Evolutionary conservation across 2,888 invertebrate genomes (phyloP).

Genomic region (Phaedon cochleariae): DNA sequence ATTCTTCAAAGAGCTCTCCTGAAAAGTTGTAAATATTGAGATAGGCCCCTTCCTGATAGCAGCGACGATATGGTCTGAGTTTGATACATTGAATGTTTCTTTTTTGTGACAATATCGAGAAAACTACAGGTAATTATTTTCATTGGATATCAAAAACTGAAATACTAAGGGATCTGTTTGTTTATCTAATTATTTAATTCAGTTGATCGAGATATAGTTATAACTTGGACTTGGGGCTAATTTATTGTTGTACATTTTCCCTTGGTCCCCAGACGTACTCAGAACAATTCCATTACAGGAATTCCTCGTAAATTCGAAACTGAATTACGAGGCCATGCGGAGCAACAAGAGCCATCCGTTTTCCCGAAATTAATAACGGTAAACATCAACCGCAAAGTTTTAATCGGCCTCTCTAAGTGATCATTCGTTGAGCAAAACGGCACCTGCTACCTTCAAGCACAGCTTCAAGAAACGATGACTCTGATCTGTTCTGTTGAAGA

Average conservation of each 20-base stretch:
- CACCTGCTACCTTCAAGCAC: slow-evolving; percentile 37
- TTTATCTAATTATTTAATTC: no score
- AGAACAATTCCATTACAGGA: slow-evolving; percentile 8
- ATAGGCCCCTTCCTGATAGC: no score
- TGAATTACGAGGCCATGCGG: slow-evolving; percentile 1
- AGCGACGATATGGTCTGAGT: no score
- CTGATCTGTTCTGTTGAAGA: neutral
- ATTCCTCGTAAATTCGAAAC: slow-evolving; percentile 5
- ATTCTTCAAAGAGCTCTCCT: no score
- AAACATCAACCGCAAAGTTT: slow-evolving; percentile 33
- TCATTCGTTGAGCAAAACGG: slow-evolving; percentile 27
- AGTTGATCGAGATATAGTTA: no score
- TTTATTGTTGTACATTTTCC: neutral
- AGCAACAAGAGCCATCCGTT: slow-evolving; percentile 17
- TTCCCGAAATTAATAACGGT: slow-evolving; percentile 22
- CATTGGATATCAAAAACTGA: no score
- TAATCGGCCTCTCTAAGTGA: slow-evolving; percentile 37
- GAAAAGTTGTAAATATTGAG: no score
- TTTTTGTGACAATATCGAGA: no score
- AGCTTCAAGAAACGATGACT: neutral
- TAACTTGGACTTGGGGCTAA: neutral
- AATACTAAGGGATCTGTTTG: no score
- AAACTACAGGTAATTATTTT: no score
- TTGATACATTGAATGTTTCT: no score
- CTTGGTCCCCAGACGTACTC: slow-evolving; percentile 1